Conservation (phyloP, 2,888 invertebrate genomes). For the Trissolcus brochymenae region DNA sequence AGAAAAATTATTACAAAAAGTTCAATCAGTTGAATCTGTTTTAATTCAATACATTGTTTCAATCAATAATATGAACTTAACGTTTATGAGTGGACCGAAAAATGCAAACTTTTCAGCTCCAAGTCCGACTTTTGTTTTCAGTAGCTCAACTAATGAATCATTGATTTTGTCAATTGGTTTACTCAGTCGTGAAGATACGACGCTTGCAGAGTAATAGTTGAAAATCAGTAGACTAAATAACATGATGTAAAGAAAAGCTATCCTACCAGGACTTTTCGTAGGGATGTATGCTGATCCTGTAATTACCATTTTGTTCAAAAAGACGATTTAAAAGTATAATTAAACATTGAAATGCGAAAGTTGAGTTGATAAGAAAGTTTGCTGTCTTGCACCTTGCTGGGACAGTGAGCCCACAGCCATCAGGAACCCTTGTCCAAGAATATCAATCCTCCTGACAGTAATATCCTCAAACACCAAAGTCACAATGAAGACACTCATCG, state of each 20-base stretch:
- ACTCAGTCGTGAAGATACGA: conserved; percentile 69
- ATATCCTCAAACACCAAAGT: conserved; percentile 59
- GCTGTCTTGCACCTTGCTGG: conserved; percentile 61
- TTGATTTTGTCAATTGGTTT: conserved; percentile 70
- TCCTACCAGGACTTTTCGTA: conserved; percentile 62
- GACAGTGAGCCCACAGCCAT: conserved; percentile 62
- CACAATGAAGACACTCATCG: conserved; percentile 54
- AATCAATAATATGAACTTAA: background rate
- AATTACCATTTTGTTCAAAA: conserved; percentile 18
- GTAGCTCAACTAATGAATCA: conserved; percentile 68
- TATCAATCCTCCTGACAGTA: conserved; percentile 37
- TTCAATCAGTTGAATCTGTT: no score
- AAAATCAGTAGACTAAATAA: conserved; percentile 67
- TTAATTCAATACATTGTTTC: no score
- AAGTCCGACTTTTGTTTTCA: conserved; percentile 61
- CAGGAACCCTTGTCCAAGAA: conserved; percentile 55
- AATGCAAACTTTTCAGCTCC: conserved; percentile 66
- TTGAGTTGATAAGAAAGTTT: no score
- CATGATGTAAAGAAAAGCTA: conserved; percentile 65
- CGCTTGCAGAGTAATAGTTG: conserved; percentile 70
- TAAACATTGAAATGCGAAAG: no score
- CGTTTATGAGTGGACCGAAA: conserved; percentile 59
- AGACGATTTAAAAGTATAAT: no score
- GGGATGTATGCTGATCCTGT: conserved; percentile 66
- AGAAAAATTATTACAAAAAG: no score